Base-by-base conservation (phyloP, 2,888 invertebrate genomes). In the Sarcophaga subvicina region DNA sequence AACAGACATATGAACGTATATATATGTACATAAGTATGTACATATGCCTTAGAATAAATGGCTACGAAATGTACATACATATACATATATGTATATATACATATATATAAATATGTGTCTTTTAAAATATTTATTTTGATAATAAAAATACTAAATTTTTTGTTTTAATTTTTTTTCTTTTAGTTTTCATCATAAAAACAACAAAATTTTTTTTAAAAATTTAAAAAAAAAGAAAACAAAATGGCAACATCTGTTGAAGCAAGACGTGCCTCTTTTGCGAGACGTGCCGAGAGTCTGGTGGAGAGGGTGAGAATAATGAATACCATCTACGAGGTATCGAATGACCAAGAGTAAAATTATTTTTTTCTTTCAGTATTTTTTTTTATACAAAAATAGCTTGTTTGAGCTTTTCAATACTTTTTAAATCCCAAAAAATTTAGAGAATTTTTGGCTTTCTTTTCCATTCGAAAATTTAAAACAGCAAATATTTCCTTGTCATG, bases 241-340 rank as follows among this genome's bases (percentile, higher is more conserved):
- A 93, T 93, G 92, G 90, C 93, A 71, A 88, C 90, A 81, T 62
- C 88, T 69, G 92, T 90, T 76, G 91, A 92, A 82, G 91, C 92
- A 67, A 91, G 92, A 90, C 92, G 93, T 82, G 91, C 92, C 85
- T 92, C 92, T 11, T 93, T 93, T 89, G 93, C 93, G 59, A 90
- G 93, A 69, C 92, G 93, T 82, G 93, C 93, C 71, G 93, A 93
- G 84, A 93, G 93, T 89, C 90, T 93, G 86, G 90, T 93, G 90
- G 93, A 93, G 93, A 91, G 93, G 93, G 93, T 93, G 93, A 93
- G 93, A 93, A 91, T 92, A 89, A 90, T 93, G 91, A 93, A 93
- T 90, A 92, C 92, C 90, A 93, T 93, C 85, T 93, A 91, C 90
- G 93, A 93, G 93, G 93, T 93, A 93, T 93, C 90, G 91, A 92